Evolutionary conservation across 2,888 invertebrate genomes (phyloP), one percentile per base, ranked within the genome.

Genomic region (Andrena marginata): DNA sequence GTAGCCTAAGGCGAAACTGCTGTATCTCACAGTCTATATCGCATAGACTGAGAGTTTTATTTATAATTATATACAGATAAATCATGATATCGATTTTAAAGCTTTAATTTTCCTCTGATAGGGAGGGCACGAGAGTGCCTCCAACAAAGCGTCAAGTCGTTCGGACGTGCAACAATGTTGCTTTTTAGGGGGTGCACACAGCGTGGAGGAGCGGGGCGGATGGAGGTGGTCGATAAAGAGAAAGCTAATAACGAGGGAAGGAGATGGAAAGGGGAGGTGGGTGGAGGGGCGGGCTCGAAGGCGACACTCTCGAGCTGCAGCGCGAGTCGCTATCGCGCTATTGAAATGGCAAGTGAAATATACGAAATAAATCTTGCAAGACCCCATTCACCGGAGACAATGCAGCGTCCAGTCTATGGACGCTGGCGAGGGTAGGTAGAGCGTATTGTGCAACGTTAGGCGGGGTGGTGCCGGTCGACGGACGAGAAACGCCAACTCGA

Each of bases 301-400:
- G 87, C 91, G 91, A 91, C 89, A 89, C 87, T 86, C 87, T 86
- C 80, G 85, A 76, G 85, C 56, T 56, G 84, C 82, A 86, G 87
- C 91, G 92, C 91, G 90, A 90, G 90, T 89, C 90, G 92, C 91
- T 92, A 93, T 94, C 93, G 92, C 90, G 92, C 91, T 90, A 94
- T 94, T 94, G 93, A 94, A 94, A 94, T 91, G 91, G 92, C 93
- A 93, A 94, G 94, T 94, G 94, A 94, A 94, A 93, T 94, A 93
- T 93, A 94, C 94, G 94, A 94, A 94, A 94, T 94, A 94, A 94
- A 94, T 94, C 94, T 94, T 94, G 93, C 94, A 94, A 94, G 93
- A 93, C 89, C 92, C 93, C 90, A 93, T 94, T 94, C 93, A 93
- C 84, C 82, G 90, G 91, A 92, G 93, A 94, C 94, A 94, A 94